These are phyloP conservation scores for Megamerina dolium DNA, from an alignment of 2,888 invertebrate genomes.

Conservation along the genomic window DNA sequence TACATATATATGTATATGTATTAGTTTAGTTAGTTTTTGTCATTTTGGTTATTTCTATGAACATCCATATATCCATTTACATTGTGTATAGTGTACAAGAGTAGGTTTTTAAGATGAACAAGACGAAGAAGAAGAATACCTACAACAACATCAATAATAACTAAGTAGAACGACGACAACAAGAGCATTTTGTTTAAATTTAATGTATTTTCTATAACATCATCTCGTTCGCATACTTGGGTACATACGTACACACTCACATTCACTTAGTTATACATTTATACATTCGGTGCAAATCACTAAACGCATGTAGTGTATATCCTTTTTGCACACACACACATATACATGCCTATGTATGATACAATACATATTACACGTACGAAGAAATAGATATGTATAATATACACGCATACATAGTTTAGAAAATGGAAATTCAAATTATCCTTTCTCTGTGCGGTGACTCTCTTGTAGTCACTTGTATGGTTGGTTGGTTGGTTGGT, in stretches of 20 bases:
- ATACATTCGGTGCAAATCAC: no score
- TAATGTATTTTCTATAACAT: constrained; percentile 44
- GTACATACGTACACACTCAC: constrained; percentile 6
- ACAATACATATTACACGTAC: constrained; percentile 2
- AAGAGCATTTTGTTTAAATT: constrained; percentile 36
- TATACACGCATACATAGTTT: constrained; percentile 1
- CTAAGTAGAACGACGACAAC: background rate
- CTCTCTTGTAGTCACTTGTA: no score
- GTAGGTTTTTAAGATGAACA: constrained; percentile 20
- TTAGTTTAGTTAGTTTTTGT: background rate
- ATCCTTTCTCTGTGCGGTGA: no score
- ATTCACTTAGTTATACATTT: no score
- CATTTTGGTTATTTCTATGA: no score
- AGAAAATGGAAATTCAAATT: constrained; percentile 24
- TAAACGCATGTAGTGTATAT: no score
- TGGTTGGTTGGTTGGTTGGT: no score
- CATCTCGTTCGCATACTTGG: constrained; percentile 8
- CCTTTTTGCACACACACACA: constrained; percentile 7
- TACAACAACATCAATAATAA: constrained; percentile 22
- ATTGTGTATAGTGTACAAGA: constrained; percentile 14
- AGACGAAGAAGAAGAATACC: background rate
- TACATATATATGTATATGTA: background rate
- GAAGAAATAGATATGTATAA: no score
- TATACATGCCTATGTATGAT: background rate
- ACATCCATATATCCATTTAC: no score